Evolutionary conservation across 2,888 invertebrate species (phyloP), one percentile per base, ranked within the genome.

Genomic region (Euproctis similis): DNA sequence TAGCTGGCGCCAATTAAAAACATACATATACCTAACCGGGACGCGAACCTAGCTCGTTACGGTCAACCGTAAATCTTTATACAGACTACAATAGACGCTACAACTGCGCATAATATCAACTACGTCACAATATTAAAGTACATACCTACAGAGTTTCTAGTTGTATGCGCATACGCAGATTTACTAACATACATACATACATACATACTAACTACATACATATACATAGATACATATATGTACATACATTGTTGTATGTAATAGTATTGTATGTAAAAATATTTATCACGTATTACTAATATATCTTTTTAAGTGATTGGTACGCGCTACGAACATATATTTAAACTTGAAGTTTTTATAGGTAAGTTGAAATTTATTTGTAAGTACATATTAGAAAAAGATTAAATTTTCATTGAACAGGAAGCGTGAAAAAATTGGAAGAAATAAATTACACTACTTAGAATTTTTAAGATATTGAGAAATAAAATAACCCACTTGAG

Each of bases 11-110:
- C 21, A 21, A 10, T 4, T 21, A n/a, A n/a, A n/a, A n/a, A n/a
- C n/a, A n/a, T n/a, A 8, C 19, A 21, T 11, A 4, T 7, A 12
- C 23, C 8, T 8, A 13, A 23, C 2, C 4, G 8, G n/a, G 8
- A 23, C 7, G 23, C 12, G 4, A 12, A 23, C 24, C 19, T 8
- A n/a, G n/a, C 11, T 12, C 13, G 26, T 23, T 12, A 23, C 10
- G 10, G 17, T 40, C 20, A 27, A 48, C 35, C 31, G 50, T 50
- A 42, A 28, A 37, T 42, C 46, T 46, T 29, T 39, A 37, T 39
- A 39, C 23, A 46, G 46, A 42, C 8, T 30, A 47, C 47, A 50
- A 50, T 47, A 21, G 30, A 28, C 4, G 11, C 25, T 29, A 12
- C 12, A 12, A 34, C 29, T 31, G 16, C 18, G 33, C 7, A 24